Percentiles rank a stretch among this genome's conserved stretches.
Conservation (phyloP, 2,888 invertebrate genomes). For the Troilus luridus region DNA sequence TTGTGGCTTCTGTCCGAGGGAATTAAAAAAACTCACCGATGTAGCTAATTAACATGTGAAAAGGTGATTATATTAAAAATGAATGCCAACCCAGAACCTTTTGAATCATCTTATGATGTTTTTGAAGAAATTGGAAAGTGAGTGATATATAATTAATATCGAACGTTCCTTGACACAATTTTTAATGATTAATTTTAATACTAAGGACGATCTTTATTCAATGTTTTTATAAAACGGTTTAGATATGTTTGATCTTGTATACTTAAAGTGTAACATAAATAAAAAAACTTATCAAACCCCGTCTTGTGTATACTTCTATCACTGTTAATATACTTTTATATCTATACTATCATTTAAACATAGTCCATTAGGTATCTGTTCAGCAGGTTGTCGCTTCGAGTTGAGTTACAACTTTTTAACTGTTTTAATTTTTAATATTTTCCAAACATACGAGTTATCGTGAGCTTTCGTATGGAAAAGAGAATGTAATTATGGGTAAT, state of each 20-base stretch:
- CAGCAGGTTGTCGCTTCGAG: no score
- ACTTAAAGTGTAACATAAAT: neutral
- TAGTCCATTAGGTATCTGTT: neutral
- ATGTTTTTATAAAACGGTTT: neutral
- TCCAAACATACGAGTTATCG: no score
- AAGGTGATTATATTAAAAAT: slow-evolving; percentile 65
- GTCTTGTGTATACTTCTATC: neutral
- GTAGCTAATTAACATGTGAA: slow-evolving; percentile 6
- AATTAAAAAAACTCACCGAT: slow-evolving; percentile 7
- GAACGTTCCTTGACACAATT: neutral
- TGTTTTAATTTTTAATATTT: no score
- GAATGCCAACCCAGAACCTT: slow-evolving; percentile 71
- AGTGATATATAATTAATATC: slow-evolving; percentile 66
- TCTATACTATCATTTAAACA: neutral
- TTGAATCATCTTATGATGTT: slow-evolving; percentile 72
- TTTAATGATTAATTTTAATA: neutral
- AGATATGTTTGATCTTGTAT: neutral
- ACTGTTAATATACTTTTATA: neutral
- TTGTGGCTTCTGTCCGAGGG: neutral
- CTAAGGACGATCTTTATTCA: neutral
- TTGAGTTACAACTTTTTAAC: no score
- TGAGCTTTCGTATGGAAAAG: no score
- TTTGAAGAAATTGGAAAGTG: slow-evolving; percentile 74
- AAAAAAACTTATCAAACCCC: neutral
- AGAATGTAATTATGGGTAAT: no score